Evolutionary conservation across 2,797 vertebrate genomes (phyloP).

Genomic region (Limnodromus scolopaceus): DNA sequence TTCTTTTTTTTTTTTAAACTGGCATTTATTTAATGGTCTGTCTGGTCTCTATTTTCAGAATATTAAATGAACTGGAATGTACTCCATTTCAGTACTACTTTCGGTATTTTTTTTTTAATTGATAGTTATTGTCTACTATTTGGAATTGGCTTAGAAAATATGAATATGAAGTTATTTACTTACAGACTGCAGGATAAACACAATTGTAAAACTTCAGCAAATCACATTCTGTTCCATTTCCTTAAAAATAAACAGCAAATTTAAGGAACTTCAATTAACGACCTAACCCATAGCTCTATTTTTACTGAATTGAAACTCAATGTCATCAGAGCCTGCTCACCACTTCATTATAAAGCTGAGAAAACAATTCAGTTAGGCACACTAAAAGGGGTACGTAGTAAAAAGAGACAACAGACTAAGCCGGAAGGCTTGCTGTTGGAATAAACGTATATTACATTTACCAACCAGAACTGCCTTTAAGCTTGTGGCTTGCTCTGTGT

Average conservation of each 20-base stretch:
- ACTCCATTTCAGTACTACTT: background rate
- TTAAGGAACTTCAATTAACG: background rate
- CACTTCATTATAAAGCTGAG: background rate
- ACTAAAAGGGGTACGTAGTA: background rate
- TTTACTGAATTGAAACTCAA: background rate
- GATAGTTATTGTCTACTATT: background rate
- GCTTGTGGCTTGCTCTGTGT: background rate
- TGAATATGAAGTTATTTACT: conserved; percentile 51
- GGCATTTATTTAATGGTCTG: background rate
- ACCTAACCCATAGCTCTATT: background rate
- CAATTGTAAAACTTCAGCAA: conserved; percentile 76
- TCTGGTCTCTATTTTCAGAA: background rate
- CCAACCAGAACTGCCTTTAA: background rate
- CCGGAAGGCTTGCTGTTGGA: background rate
- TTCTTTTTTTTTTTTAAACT: background rate
- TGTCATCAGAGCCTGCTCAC: background rate
- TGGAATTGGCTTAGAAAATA: background rate
- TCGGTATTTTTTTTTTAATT: background rate
- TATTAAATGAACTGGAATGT: background rate
- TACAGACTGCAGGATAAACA: conserved; percentile 77
- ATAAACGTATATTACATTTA: background rate
- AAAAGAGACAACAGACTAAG: background rate
- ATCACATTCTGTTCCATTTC: conserved; percentile 79
- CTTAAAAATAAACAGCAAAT: conserved; percentile 52
- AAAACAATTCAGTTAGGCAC: background rate